phyloP scores from a whole-genome alignment of 2,797 vertebrate species.

The Bufotes viridis region DNA sequence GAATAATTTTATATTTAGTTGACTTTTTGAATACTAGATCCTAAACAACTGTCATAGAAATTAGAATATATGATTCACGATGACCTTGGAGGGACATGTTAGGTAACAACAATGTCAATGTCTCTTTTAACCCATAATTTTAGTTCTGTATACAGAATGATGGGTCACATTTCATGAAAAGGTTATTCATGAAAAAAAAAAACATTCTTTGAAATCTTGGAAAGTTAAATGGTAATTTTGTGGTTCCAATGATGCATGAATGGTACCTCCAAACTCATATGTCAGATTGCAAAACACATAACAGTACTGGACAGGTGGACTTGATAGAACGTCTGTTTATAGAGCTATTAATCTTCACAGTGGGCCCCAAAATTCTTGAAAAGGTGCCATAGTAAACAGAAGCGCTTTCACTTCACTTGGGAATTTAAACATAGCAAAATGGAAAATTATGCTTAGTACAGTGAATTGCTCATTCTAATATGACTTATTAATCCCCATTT shows the following conservation, averaged over 20 bases:
- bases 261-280: constrained; percentile 7
- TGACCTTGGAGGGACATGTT: neutral
- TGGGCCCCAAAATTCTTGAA: constrained; percentile 27
- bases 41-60: neutral
- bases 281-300: neutral
- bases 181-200: neutral
- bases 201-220: neutral
- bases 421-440: constrained; percentile 29
- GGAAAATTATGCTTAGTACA: neutral
- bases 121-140: neutral
- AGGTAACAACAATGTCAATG: neutral
- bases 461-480: neutral
- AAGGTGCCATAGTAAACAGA: constrained; percentile 36
- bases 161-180: neutral
- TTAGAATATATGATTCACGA: neutral
- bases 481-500: constrained; percentile 8
- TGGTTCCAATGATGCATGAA: constrained; percentile 2
- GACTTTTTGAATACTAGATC: neutral
- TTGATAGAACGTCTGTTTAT: constrained; percentile 4
- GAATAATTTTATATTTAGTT: neutral
- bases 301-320: neutral
- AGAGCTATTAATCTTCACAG: constrained; percentile 44
- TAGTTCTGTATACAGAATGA: neutral
- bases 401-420: neutral
- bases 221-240: neutral